Evolutionary conservation across 2,888 invertebrate species (phyloP).

Genomic region (Theretra japonica): DNA sequence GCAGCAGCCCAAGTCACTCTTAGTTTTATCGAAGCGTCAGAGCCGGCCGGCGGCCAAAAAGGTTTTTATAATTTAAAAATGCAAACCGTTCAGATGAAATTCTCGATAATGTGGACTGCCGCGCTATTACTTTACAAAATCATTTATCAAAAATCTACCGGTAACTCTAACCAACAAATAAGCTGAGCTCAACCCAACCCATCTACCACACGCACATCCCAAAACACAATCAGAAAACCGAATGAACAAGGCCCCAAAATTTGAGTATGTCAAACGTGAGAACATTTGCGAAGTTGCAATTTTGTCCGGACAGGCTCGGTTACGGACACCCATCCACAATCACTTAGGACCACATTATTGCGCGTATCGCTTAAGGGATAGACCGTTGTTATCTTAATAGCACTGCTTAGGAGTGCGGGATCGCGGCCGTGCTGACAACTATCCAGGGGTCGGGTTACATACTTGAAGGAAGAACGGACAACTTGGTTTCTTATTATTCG

Average conservation of each 20-base stretch:
- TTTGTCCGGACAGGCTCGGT: slow-evolving; percentile 15
- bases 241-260: neutral
- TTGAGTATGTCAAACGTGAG: neutral
- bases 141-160: no score
- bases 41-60: no score
- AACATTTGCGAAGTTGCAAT: neutral
- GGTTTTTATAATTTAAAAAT: no score
- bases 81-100: no score
- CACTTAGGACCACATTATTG: slow-evolving; percentile 57
- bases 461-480: slow-evolving; percentile 28
- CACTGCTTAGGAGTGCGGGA: slow-evolving; percentile 54
- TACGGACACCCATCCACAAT: slow-evolving; percentile 45
- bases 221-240: neutral
- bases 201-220: neutral
- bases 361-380: slow-evolving; percentile 49
- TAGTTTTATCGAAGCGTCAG: no score
- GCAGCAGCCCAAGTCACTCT: no score
- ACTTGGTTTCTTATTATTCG: neutral
- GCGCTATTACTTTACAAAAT: no score
- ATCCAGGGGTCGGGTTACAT: slow-evolving; percentile 39
- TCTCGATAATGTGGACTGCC: no score
- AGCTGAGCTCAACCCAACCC: no score
- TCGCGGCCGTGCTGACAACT: slow-evolving; percentile 45
- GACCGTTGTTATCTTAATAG: slow-evolving; percentile 51
- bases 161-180: no score